Base-by-base conservation (phyloP, 2,797 vertebrate species). In the Sebastes baramenuke region DNA sequence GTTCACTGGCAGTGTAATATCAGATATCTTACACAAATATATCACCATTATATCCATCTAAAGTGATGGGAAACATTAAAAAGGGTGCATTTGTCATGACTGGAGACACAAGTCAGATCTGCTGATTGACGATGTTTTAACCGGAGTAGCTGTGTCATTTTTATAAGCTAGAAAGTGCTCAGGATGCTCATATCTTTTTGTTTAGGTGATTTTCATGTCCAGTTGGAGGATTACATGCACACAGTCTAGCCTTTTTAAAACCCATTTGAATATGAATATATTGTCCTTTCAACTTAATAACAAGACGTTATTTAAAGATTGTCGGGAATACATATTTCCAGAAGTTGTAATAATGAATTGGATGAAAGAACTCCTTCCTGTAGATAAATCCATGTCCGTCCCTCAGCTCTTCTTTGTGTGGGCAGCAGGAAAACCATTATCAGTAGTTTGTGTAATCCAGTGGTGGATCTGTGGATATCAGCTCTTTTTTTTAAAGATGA, bases 371-470 rank as follows among this genome's bases (percentile, higher is more conserved):
- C 27, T 30, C 61, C 49, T 55, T 65, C n/a, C 42, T 78, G 52
- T 30, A 46, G 8, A 49, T 29, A 61, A 18, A 61, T 24, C 22
- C 25, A 64, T 34, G 25, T 49, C 32, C 6, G 29, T 56, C 36
- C 67, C 13, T 30, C 56, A 27, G 34, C 60, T 72, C 11, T n/a
- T 62, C 56, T 73, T 49, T 72, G 27, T 38, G 74, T 34, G n/a
- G 8, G 32, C 76, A 72, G 80, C 54, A 61, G 73, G 59, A 78
- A 82, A 84, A 6, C 7, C 18, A 67, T 75, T 67, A 58, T 38
- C 32, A 72, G 66, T 62, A 64, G 75, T 67, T 82, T 25, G 18
- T 74, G 54, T 83, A 81, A 84, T 84, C 67, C 66, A 79, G 67
- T 29, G 6, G 6, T 66, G 62, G 80, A 76, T 88, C 59, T 69